Evolutionary conservation across 2,888 invertebrate species (phyloP), one percentile per base, ranked within the genome.

Genomic region (Limnephilus rhombicus): DNA sequence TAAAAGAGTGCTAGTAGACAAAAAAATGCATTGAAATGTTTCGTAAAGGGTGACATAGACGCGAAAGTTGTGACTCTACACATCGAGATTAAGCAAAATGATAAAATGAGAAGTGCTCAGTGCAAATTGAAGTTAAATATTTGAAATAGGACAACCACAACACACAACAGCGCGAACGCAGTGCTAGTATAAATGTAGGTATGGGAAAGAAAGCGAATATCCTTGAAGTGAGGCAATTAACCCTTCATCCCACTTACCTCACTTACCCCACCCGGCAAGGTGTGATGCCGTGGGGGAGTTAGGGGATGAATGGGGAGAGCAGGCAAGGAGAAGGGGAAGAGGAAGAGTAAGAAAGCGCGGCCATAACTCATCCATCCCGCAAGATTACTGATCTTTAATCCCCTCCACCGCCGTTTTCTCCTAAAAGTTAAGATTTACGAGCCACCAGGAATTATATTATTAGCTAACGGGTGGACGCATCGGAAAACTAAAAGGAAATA

Each of bases 361-460:
- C 96, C 96, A 97, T 97, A 97, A 97, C 96, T 97, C 97, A 97
- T 97, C 97, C 96, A 96, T 95, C 95, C 96, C 96, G 96, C 96
- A 96, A 97, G 97, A 97, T 97, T 97, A 97, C 97, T 97, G 97
- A 97, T 97, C 97, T 97, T 97, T 97, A 97, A 97, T 97, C 97
- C 97, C 97, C 97, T 97, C 96, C 96, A 96, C 95, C 94, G 94
- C 94, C 95, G 95, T 96, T 95, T 96, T 96, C 96, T 96, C 95
- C 97, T 97, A 97, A 97, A 97, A 97, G 97, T 97, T 97, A 97
- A 97, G 97, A 97, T 97, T 97, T 97, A 97, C 96, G 97, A 95
- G 95, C 95, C 95, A 96, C 95, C 95, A 96, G 97, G 97, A 96
- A 97, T 97, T 97, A 97, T 97, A 96, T 96, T 96, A 96, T 96